Percentiles rank a stretch among this genome's conserved stretches.
Evolutionary conservation across 1,140 invertebrate species (phyloP).

Genomic region (Chrysomallon squamiferum): DNA sequence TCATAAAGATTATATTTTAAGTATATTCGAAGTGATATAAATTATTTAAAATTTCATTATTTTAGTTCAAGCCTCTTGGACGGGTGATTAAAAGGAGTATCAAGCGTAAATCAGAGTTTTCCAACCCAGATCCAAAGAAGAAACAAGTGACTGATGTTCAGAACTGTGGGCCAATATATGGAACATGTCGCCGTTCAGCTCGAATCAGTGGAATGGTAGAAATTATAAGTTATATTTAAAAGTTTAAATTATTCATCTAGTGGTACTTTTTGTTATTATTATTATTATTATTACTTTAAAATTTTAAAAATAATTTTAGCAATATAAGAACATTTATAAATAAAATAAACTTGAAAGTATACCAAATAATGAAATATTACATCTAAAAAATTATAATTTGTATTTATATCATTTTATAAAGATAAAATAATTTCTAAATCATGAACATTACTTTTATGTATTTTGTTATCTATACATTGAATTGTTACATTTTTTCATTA

Average conservation of each 20-base stretch:
- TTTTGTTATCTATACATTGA: not conserved
- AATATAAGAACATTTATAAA: too few species aligned
- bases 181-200: conserved; percentile 32
- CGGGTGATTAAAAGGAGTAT: conserved; percentile 27
- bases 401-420: not conserved
- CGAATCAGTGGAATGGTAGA: conserved; percentile 39
- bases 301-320: too few species aligned
- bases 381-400: too few species aligned
- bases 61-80: conserved; percentile 17
- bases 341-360: too few species aligned
- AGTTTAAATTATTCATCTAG: not conserved
- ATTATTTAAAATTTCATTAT: not conserved
- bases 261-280: not conserved
- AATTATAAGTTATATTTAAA: not conserved
- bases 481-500: not conserved
- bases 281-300: too few species aligned
- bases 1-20: not conserved
- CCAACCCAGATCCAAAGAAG: conserved; percentile 10
- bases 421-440: not conserved
- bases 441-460: not conserved
- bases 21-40: not conserved
- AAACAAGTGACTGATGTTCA: conserved; percentile 6
- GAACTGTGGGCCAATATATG: conserved; percentile 32
- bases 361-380: too few species aligned
- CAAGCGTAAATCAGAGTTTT: conserved; percentile 21